These are phyloP conservation scores for Chironomus tentans DNA, from an alignment of 2,888 invertebrate species.

Conservation along the genomic window DNA sequence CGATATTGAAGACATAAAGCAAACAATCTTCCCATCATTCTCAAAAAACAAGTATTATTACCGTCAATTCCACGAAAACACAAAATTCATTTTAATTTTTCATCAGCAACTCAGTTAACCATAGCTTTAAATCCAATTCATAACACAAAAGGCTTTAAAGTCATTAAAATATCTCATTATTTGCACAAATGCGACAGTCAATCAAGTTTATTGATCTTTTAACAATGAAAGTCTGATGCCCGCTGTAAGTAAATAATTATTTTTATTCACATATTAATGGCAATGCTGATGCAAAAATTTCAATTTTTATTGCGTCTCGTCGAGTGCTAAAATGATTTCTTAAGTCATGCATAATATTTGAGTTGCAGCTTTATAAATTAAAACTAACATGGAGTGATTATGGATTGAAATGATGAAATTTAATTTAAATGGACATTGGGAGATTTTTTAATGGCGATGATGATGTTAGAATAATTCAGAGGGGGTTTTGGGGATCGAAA, in stretches of 20 bases:
- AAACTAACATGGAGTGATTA: too few species aligned
- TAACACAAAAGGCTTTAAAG: too few species aligned
- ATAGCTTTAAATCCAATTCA: neutral
- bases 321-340: neutral
- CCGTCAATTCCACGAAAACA: too few species aligned
- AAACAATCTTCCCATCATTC: too few species aligned
- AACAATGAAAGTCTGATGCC: neutral
- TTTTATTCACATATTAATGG: neutral
- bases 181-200: neutral
- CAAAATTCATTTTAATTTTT: neutral
- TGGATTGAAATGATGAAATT: neutral
- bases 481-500: too few species aligned
- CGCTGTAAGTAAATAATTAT: neutral
- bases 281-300: neutral
- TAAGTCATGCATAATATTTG: neutral
- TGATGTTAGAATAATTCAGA: too few species aligned
- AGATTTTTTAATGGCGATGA: neutral
- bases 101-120: neutral
- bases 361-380: neutral
- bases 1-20: too few species aligned
- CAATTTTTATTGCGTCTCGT: neutral
- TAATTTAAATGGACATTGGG: neutral
- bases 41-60: too few species aligned
- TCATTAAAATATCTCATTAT: neutral
- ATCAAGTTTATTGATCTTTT: neutral